Percentiles rank a stretch among this genome's conserved stretches.
phyloP scores from a whole-genome alignment of 2,888 invertebrate species.

The Gortyna flavago region DNA sequence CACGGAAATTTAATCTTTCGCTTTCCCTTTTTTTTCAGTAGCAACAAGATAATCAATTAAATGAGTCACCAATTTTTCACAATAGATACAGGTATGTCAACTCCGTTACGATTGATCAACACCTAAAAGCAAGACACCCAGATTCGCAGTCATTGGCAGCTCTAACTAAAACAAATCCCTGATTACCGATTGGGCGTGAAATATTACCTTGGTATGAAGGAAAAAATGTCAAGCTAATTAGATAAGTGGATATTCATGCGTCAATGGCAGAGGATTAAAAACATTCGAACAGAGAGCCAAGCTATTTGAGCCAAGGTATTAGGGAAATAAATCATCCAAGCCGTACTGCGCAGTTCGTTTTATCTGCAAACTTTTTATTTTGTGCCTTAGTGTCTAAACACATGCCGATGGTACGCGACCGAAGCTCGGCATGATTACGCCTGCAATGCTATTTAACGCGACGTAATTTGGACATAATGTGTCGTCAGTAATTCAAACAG shows the following conservation, averaged over 20 bases:
- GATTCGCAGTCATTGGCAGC: slow-evolving; percentile 9
- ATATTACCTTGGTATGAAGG: slow-evolving; percentile 5
- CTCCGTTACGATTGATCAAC: neutral
- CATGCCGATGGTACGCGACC: too few species aligned
- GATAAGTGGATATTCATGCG: slow-evolving; percentile 27
- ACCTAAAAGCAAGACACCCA: neutral
- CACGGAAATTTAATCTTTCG: neutral
- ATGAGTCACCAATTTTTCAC: neutral
- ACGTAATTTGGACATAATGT: too few species aligned
- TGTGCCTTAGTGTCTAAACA: too few species aligned
- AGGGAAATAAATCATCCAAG: slow-evolving; percentile 36
- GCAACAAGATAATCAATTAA: neutral
- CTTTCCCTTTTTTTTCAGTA: neutral
- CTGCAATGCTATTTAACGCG: too few species aligned
- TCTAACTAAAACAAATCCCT: slow-evolving; percentile 10
- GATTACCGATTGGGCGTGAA: slow-evolving; percentile 1
- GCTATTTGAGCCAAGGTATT: slow-evolving; percentile 40
- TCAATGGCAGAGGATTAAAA: slow-evolving; percentile 42
- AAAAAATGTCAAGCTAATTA: slow-evolving; percentile 37
- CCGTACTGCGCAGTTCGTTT: slow-evolving; percentile 19
- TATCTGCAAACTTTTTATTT: slow-evolving; percentile 26
- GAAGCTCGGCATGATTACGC: too few species aligned
- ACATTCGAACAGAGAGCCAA: slow-evolving; percentile 39
- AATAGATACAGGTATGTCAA: neutral
- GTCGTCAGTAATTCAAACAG: too few species aligned